Base-by-base conservation (phyloP, 2,888 invertebrate species). In the Hirtodrosophila duncani region DNA sequence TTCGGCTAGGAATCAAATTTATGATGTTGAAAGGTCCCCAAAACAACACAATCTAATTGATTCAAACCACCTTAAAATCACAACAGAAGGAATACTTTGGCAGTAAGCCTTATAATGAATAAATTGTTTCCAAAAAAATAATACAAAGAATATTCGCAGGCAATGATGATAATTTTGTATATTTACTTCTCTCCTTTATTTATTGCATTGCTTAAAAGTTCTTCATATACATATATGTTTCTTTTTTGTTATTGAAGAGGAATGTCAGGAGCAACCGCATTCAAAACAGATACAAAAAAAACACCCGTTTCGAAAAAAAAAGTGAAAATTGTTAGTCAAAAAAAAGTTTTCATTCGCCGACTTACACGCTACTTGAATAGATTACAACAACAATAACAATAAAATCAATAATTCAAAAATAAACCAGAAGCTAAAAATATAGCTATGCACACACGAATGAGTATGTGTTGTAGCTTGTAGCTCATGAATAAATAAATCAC, bases 321-420 rank as follows among this genome's bases (percentile, higher is more conserved):
- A 58, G 41, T 39, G 30, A 36, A 39, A 31, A 20, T n/a, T n/a
- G n/a, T n/a, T n/a, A n/a, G 11, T 6, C 9, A 27, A 34, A 53
- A 27, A 24, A 46, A 30, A 17, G 7, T 21, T 20, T 14, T 8
- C 21, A 5, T 26, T 42, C 7, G 4, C 20, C 5, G 20, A 20
- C 4, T 7, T 20, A 20, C 4, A 4, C 7, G 20, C 20, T 5
- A 20, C 5, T 5, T 20, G 7, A 5, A 20, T 20, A 36, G n/a
- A 29, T 9, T n/a, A 9, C n/a, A 3, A 7, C 8, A 18, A 20
- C 34, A 14, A 14, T 14, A 24, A 24, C 27, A 21, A 30, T 20
- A 52, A 78, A 80, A 78, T 80, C 72, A 43, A 81, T 78, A 70
- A 48, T 63, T 63, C n/a, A 58, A 78, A 70, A 74, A 74, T 70